These are phyloP conservation scores for Ganaspis sp. DNA, from an alignment of 1,140 invertebrate genomes.

Conservation along the genomic window DNA sequence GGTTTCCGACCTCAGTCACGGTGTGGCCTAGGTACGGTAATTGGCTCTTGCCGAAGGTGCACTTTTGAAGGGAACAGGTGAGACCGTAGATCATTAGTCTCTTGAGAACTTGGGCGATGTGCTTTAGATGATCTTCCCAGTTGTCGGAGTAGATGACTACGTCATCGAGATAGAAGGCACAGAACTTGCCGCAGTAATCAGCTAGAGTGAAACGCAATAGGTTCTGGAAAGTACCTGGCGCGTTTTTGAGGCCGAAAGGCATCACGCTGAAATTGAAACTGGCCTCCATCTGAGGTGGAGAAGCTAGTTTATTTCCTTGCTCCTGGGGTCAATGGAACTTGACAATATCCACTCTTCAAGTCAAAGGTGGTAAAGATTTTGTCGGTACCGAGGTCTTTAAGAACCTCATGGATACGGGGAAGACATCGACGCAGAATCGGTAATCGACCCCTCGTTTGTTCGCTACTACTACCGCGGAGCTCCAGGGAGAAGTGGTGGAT, in stretches of 20 bases:
- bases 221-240: neutral
- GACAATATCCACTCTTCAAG: neutral
- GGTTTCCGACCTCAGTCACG: neutral
- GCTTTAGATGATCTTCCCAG: no score
- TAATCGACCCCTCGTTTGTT: neutral
- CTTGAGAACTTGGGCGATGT: neutral
- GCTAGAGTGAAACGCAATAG: no score
- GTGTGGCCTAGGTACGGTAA: neutral
- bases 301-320: no score
- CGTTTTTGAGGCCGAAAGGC: no score
- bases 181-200: no score
- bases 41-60: neutral
- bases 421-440: neutral
- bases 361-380: neutral
- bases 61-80: neutral
- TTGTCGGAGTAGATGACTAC: no score
- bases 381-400: neutral
- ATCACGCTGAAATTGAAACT: no score
- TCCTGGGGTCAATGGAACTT: neutral
- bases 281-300: no score
- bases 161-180: no score
- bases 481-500: neutral
- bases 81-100: neutral
- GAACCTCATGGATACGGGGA: neutral
- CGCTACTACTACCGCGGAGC: neutral